Conservation (phyloP, 2,113 vertebrate genomes). For the Crypturellus undulatus region DNA sequence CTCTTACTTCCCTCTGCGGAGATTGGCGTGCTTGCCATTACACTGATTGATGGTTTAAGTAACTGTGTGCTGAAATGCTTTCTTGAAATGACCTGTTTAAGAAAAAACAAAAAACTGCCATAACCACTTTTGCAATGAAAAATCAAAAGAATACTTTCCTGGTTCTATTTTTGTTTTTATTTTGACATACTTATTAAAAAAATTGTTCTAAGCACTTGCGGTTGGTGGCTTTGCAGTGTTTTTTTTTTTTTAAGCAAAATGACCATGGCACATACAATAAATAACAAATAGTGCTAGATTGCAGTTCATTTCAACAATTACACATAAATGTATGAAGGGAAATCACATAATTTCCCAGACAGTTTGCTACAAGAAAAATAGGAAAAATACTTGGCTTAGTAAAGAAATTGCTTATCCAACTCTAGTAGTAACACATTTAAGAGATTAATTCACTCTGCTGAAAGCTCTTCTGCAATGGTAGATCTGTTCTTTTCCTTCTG, state of each 20-base stretch:
- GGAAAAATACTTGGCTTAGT: slow-evolving; percentile 16
- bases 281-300: not conserved
- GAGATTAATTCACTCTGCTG: slow-evolving; percentile 54
- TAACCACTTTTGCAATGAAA: not conserved
- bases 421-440: slow-evolving; percentile 53
- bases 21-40: accelerated
- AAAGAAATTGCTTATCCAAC: slow-evolving; percentile 18
- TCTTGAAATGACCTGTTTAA: not conserved
- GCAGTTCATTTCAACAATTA: not conserved
- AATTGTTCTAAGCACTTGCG: not conserved
- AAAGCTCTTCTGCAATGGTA: slow-evolving; percentile 34
- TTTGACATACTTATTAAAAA: not conserved
- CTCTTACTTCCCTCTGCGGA: not conserved
- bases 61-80: not conserved
- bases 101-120: not conserved
- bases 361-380: not conserved
- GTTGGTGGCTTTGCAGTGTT: not conserved
- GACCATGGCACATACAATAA: not conserved
- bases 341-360: not conserved
- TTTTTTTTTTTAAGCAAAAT: not conserved
- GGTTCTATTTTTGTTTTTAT: not conserved
- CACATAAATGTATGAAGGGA: not conserved
- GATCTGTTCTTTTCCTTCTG: slow-evolving; percentile 29
- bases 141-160: not conserved
- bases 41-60: not conserved